Evolutionary conservation across 2,888 invertebrate species (phyloP), one percentile per base, ranked within the genome.

Genomic region (Latrodectus elegans): DNA sequence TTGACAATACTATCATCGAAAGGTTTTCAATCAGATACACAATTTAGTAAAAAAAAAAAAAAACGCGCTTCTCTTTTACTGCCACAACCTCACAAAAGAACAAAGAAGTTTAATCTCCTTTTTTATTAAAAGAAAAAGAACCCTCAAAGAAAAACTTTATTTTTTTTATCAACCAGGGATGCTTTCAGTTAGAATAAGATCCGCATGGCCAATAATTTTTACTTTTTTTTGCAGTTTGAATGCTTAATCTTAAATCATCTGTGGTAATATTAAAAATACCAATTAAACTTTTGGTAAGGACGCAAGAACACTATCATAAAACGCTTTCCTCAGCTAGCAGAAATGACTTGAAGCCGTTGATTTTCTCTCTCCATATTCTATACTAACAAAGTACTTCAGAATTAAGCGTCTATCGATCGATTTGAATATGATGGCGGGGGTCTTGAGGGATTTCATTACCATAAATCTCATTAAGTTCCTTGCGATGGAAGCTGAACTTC

Each of bases 391-490:
- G 72, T 84, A 77, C 77, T 84, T 84, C 77, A 52, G 84, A 84
- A 84, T 84, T 84, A 84, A 84, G 84, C 84, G 72, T 52, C 65
- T 72, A 77, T 77, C 84, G 77, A 84, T 84, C 84, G 84, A 84
- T 84, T 84, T 84, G 77, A 84, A 84, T 84, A 84, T 84, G 84
- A 84, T 84, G 76, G 83, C 70, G 77, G 84, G 72, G 72, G 72
- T 78, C 77, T 77, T 65, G 77, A 78, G 84, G 84, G 84, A 84
- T 84, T 84, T 84, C 84, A 84, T 84, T 84, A 84, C 84, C 84
- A 84, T 84, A 84, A 84, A 84, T 84, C 84, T 84, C 84, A 84
- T 84, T 84, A 84, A 84, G 84, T 84, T 84, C 84, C 71, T 12
- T 72, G 52, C 72, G 84, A 84, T 77, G 84, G 84, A 83, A 76